phyloP scores from a whole-genome alignment of 2,113 vertebrate genomes.

The Poeciliopsis prolifica region DNA sequence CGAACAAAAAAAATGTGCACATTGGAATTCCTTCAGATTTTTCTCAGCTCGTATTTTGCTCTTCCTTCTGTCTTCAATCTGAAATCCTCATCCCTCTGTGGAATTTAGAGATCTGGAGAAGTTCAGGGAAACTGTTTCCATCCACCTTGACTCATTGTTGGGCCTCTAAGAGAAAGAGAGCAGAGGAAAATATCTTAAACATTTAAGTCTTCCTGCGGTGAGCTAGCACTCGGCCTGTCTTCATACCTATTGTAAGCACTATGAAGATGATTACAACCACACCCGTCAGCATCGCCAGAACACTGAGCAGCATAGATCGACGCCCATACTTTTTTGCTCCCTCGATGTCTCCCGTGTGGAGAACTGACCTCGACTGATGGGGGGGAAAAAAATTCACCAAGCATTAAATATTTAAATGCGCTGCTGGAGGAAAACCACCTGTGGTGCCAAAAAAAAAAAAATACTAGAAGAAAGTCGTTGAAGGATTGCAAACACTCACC shows the following conservation, averaged over 20 bases:
- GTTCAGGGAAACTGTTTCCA: constrained; percentile 28
- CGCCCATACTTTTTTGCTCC: constrained; percentile 73
- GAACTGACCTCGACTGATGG: constrained; percentile 67
- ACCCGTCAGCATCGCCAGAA: constrained; percentile 71
- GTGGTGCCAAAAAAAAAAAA: background rate
- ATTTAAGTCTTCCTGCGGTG: background rate
- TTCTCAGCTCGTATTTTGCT: constrained; percentile 53
- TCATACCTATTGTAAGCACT: constrained; percentile 81
- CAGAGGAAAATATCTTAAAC: constrained; percentile 16
- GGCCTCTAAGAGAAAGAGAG: constrained; percentile 38
- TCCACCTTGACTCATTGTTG: constrained; percentile 26
- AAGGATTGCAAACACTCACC: constrained; percentile 81
- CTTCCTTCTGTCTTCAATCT: constrained; percentile 47
- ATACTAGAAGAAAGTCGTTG: background rate
- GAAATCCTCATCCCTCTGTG: constrained; percentile 39
- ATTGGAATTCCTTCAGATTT: constrained; percentile 27
- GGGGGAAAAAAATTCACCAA: constrained; percentile 11
- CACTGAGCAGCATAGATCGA: constrained; percentile 67
- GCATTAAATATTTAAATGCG: constrained; percentile 23
- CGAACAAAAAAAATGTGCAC: constrained; percentile 23
- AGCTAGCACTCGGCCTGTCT: background rate
- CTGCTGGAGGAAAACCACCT: constrained; percentile 15
- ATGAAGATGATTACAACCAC: constrained; percentile 74
- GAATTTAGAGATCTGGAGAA: constrained; percentile 47
- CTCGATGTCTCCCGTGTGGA: constrained; percentile 66